Conservation (phyloP, 2,113 vertebrate species). For the Scomber scombrus region DNA sequence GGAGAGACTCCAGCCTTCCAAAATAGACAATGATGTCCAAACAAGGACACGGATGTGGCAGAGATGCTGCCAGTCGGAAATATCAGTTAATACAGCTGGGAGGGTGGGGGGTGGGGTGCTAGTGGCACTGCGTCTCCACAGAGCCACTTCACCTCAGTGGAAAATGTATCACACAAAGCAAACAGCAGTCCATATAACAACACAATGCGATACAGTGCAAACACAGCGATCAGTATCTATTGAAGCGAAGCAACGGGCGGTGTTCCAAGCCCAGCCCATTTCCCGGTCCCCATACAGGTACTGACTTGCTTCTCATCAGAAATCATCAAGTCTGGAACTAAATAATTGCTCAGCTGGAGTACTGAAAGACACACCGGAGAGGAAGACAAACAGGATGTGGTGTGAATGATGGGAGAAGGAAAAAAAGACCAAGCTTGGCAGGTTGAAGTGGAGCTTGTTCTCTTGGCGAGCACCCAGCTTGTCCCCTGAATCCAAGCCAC, state of each 20-base stretch:
- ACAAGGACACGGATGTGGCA: slow-evolving; percentile 28
- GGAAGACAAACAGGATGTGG: slow-evolving; percentile 79
- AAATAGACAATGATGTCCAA: slow-evolving; percentile 38
- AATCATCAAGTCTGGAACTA: slow-evolving; percentile 62
- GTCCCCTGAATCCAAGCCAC: slow-evolving; percentile 58
- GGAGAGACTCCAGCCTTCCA: slow-evolving; percentile 1
- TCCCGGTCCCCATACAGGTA: slow-evolving; percentile 41
- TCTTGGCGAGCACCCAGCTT: slow-evolving; percentile 43
- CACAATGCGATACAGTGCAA: slow-evolving; percentile 20
- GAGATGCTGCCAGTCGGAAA: slow-evolving; percentile 37
- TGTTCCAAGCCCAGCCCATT: neutral
- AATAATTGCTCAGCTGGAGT: slow-evolving; percentile 80
- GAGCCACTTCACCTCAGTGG: slow-evolving; percentile 40
- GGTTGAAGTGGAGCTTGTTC: slow-evolving; percentile 47
- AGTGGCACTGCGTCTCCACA: neutral
- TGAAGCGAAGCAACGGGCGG: slow-evolving; percentile 2
- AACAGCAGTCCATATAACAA: slow-evolving; percentile 11
- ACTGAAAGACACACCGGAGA: slow-evolving; percentile 72
- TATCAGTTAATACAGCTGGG: neutral
- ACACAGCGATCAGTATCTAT: slow-evolving; percentile 32
- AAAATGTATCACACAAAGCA: slow-evolving; percentile 46
- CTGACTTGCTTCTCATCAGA: slow-evolving; percentile 60
- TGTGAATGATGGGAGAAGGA: slow-evolving; percentile 41
- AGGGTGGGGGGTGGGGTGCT: neutral
- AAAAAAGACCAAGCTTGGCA: slow-evolving; percentile 43